phyloP scores from a whole-genome alignment of 1,140 invertebrate genomes.

The Drosophila biarmipes region DNA sequence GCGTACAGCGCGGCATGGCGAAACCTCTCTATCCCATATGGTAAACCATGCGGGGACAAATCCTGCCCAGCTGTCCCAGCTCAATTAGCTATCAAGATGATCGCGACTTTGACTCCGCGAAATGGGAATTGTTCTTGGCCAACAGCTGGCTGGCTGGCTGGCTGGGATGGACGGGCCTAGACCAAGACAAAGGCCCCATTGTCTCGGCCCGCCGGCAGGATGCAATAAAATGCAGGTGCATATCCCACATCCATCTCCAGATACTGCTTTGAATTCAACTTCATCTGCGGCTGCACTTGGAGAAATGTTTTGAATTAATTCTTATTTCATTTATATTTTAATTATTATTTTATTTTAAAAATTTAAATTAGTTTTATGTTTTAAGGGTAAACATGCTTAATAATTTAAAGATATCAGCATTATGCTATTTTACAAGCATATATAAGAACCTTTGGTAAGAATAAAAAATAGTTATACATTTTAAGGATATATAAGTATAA shows the following conservation, averaged over 20 bases:
- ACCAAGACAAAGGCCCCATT: slow-evolving; percentile 71
- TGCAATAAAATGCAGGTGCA: slow-evolving; percentile 79
- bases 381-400: no score
- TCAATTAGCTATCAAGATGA: slow-evolving; percentile 57
- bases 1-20: neutral
- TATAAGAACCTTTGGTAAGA: no score
- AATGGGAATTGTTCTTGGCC: slow-evolving; percentile 38
- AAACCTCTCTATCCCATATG: slow-evolving; percentile 41
- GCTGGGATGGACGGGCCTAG: slow-evolving; percentile 16
- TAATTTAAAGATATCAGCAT: no score
- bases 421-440: no score
- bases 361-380: no score
- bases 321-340: no score
- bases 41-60: slow-evolving; percentile 70
- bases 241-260: slow-evolving; percentile 26
- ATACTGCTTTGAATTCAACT: slow-evolving; percentile 26
- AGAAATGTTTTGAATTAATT: neutral
- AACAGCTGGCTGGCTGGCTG: slow-evolving; percentile 37
- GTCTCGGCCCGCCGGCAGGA: slow-evolving; percentile 62
- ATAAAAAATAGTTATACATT: no score
- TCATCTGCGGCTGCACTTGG: slow-evolving; percentile 24
- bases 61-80: slow-evolving; percentile 52
- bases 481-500: no score
- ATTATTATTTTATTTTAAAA: no score
- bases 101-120: slow-evolving; percentile 10